Base-by-base conservation (phyloP, 2,888 invertebrate species). In the Andrena trimmerana region DNA sequence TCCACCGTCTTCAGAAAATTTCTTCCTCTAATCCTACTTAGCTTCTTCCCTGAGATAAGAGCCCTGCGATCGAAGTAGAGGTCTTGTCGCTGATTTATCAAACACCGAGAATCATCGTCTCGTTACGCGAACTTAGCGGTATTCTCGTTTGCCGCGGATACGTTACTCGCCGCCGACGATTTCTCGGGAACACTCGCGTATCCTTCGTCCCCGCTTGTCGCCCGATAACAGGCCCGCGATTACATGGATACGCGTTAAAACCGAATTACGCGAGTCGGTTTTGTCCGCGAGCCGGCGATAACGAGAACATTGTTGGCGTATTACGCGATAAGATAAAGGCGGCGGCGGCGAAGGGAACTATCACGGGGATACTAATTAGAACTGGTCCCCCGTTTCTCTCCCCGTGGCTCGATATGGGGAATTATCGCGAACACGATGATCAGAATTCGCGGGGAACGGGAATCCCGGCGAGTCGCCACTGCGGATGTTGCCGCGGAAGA, bases 211-310 rank as follows among this genome's bases (percentile, higher is more conserved):
- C n/a, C 24, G 75, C 71, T 84, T 77, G 80, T 85, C 42, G 66
- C 63, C 66, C 60, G 85, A 85, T 85, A 85, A 85, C 78, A 66
- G 63, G n/a, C 8, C 50, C 10, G 48, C 13, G 85, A 86, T 86
- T 79, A 82, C 65, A 57, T 60, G 66, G 33, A 59, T 74, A 71
- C 78, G 81, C 78, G 85, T 85, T 85, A 77, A 70, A 78, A 82
- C 68, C 82, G 79, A 85, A 85, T 85, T 85, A 85, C 85, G 79
- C 78, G 73, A 29, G 67, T 81, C 70, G 59, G 60, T 60, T 84
- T 62, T 60, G 63, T 31, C 59, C 27, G 57, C 42, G 66, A 76
- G 52, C 63, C 31, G 50, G 13, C 59, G 75, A 70, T 79, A 83
- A 48, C 52, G 59, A 7, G 66, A 73, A 80, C 76, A 84, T 80